Percentiles rank a stretch among this genome's conserved stretches.
Evolutionary conservation across 2,113 vertebrate species (phyloP).

Genomic region (Thymallus thymallus): DNA sequence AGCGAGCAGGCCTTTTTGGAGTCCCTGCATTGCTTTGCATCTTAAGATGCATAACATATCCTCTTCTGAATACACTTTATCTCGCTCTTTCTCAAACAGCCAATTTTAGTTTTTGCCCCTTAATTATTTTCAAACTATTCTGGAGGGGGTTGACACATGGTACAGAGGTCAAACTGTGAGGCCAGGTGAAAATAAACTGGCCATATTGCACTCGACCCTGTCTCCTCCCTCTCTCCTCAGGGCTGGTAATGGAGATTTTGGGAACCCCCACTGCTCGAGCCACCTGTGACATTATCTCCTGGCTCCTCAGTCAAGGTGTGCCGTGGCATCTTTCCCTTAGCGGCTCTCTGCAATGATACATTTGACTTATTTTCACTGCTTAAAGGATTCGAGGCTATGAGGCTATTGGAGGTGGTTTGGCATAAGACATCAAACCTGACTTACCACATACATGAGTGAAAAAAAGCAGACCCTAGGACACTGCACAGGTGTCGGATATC

Average conservation of each 20-base stretch:
- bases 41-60: background rate
- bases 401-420: slow-evolving; percentile 14
- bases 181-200: slow-evolving; percentile 77
- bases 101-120: slow-evolving; percentile 57
- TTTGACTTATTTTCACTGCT: slow-evolving; percentile 59
- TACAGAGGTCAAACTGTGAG: slow-evolving; percentile 79
- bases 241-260: slow-evolving; percentile 72
- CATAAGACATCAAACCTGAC: slow-evolving; percentile 7
- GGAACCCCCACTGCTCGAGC: slow-evolving; percentile 67
- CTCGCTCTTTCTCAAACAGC: slow-evolving; percentile 13
- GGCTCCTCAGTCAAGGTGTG: slow-evolving; percentile 61
- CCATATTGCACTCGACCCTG: slow-evolving; percentile 74
- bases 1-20: background rate
- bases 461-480: background rate
- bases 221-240: slow-evolving; percentile 60
- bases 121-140: slow-evolving; percentile 79
- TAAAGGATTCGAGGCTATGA: slow-evolving; percentile 20
- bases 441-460: slow-evolving; percentile 10
- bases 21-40: slow-evolving; percentile 7
- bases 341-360: slow-evolving; percentile 44
- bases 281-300: slow-evolving; percentile 77
- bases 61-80: slow-evolving; percentile 35
- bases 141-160: slow-evolving; percentile 67
- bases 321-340: slow-evolving; percentile 34
- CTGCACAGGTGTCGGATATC: slow-evolving; percentile 23